A percentile compares a stretch with the other conserved stretches of the same genome.
These are phyloP conservation scores for Dryobotodes eremita DNA, from an alignment of 2,888 invertebrate species.

Conservation along the genomic window DNA sequence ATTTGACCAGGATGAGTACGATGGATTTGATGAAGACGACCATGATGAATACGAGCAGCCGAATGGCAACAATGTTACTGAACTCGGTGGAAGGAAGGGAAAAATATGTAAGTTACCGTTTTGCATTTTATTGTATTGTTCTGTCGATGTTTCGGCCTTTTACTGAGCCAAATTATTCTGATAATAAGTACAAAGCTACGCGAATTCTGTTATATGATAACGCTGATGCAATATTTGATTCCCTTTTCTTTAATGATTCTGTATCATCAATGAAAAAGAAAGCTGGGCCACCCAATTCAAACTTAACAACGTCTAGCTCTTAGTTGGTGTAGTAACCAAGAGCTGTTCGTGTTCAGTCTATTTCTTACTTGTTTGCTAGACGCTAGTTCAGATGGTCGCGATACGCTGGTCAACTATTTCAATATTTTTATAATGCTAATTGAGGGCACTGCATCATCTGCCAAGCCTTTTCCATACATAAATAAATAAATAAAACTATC, in stretches of 20 bases:
- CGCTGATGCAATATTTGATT: slow-evolving; percentile 1
- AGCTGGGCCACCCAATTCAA: background rate
- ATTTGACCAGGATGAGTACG: slow-evolving; percentile 25
- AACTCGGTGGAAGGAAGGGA: slow-evolving; percentile 76
- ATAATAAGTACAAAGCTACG: background rate
- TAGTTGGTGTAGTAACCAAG: background rate
- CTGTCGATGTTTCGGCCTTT: background rate
- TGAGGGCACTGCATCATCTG: background rate
- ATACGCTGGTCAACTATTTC: background rate
- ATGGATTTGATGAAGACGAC: slow-evolving; percentile 55
- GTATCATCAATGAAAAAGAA: background rate
- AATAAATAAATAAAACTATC: too few relatives aligned
- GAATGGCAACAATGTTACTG: slow-evolving; percentile 35
- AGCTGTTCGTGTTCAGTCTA: background rate
- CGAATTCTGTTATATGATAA: slow-evolving; percentile 3
- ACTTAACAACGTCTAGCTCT: background rate
- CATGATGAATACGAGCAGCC: slow-evolving; percentile 66
- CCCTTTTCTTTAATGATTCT: background rate
- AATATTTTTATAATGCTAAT: background rate
- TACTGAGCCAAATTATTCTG: background rate
- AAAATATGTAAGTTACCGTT: slow-evolving; percentile 80
- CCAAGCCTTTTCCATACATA: background rate
- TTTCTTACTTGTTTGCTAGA: background rate
- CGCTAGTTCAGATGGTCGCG: background rate
- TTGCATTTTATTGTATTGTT: background rate